Conservation (phyloP, 2,888 invertebrate species). For the Orthosia cruda region DNA sequence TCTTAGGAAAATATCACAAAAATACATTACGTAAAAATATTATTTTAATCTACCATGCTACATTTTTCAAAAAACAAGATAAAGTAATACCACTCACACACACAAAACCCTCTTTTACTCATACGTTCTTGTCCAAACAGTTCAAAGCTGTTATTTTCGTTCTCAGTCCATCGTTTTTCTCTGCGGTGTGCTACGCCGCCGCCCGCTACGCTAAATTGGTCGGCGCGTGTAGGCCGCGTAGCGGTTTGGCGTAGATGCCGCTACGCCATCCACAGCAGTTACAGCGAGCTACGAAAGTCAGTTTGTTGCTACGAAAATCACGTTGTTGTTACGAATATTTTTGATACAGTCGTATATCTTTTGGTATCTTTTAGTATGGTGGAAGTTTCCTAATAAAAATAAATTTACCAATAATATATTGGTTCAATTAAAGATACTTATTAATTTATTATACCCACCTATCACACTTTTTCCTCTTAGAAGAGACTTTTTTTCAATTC, state of each 20-base stretch:
- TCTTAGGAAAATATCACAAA: no score
- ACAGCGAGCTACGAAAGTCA: conserved; percentile 74
- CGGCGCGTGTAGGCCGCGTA: conserved; percentile 75
- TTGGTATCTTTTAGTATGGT: no score
- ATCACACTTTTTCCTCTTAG: no score
- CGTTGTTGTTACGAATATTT: neutral
- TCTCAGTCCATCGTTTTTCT: conserved; percentile 55
- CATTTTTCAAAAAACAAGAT: neutral
- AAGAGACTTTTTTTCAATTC: no score
- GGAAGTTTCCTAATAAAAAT: no score
- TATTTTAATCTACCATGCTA: neutral
- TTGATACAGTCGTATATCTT: no score
- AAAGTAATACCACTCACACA: neutral
- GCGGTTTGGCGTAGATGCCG: conserved; percentile 79
- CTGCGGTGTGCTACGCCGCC: conserved; percentile 60
- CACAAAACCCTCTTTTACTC: conserved; percentile 13
- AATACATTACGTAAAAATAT: neutral
- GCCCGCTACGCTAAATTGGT: conserved; percentile 74
- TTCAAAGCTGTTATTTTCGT: conserved; percentile 60
- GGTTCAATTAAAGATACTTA: no score
- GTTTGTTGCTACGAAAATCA: neutral
- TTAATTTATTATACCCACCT: no score
- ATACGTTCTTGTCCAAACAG: conserved; percentile 43
- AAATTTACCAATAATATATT: no score
- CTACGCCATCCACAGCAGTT: conserved; percentile 75